A percentile compares a stretch with the other conserved stretches of the same genome.
phyloP scores from a whole-genome alignment of 2,113 vertebrate genomes.

The Lepus americanus region DNA sequence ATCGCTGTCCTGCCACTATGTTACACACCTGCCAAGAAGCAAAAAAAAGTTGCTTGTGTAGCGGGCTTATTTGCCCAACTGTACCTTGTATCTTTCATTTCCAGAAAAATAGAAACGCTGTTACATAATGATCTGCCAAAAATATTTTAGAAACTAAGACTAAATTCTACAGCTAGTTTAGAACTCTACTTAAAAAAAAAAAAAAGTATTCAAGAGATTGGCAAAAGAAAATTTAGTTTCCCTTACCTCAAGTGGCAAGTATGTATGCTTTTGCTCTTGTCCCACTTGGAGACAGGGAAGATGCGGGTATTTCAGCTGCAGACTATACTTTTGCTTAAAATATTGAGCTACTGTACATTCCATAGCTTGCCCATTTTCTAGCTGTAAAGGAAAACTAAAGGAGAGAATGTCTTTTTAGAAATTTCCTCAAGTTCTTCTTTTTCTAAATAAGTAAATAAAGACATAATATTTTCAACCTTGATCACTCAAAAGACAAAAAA shows the following conservation, averaged over 20 bases:
- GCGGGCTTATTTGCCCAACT: conserved; percentile 44
- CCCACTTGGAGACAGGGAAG: conserved; percentile 98
- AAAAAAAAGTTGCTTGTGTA: conserved; percentile 37
- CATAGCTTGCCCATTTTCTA: conserved; percentile 99
- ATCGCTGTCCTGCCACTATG: conserved; percentile 98
- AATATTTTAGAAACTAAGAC: conserved; percentile 40
- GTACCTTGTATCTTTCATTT: neutral
- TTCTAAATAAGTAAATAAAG: conserved; percentile 56
- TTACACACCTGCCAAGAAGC: conserved; percentile 94
- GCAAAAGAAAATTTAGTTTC: neutral
- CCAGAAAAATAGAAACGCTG: conserved; percentile 31
- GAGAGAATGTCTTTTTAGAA: conserved; percentile 77
- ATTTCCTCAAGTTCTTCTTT: neutral
- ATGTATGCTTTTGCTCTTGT: conserved; percentile 99
- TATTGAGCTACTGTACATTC: conserved; percentile 99
- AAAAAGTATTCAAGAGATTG: conserved; percentile 4
- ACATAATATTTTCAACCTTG: conserved; percentile 57
- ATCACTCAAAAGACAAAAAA: neutral
- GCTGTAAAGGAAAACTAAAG: conserved; percentile 96
- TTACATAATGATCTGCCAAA: neutral
- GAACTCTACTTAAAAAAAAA: neutral
- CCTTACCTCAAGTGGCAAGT: conserved; percentile 97
- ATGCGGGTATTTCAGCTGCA: conserved; percentile 98
- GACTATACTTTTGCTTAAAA: conserved; percentile 99
- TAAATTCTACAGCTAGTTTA: conserved; percentile 46